Evolutionary conservation across 2,888 invertebrate genomes (phyloP), one percentile per base, ranked within the genome.

Genomic region (Bhutanitis thaidina): DNA sequence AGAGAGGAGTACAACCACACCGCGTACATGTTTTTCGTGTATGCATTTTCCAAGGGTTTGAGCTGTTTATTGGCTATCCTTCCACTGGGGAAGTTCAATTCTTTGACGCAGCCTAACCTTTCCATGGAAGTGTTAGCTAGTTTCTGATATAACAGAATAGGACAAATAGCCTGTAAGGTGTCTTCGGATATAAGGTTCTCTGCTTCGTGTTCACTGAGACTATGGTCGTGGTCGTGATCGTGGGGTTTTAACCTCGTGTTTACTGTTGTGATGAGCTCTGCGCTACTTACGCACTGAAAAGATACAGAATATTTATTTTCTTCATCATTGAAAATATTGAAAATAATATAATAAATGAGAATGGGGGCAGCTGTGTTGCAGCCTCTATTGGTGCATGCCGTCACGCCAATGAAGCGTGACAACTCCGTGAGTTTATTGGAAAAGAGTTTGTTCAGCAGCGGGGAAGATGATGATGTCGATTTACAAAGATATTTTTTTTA

Each of bases 1-100:
- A 94, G 69, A 4, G 93, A 92, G 1, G 97, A 95, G 74, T 95
- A 97, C 8, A 95, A 69, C 97, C 97, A 98, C 5, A 96, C 96
- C 81, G 79, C 66, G 34, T 71, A 78, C 71, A 82, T 84, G 52
- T 84, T 82, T 50, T 81, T 83, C 0, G 66, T 55, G 16, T 77
- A 71, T 0, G 75, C 78, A 15, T 64, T 79, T 61, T 67, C 76
- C 52, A 41, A 41, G 7, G 51, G 51, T 14, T 46, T 51, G 3
- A 51, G 14, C 10, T 60, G 34, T 20, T 44, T 54, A 15, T 54
- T 51, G 1, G 57, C 60, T 13, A 46, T 51, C 46, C 59, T 34
- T 74, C 67, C 51, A 77, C 61, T 54, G 55, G 61, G 55, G 62
- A 72, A 56, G 36, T 65, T 71, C 0, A 63, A 58, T 36, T 84